phyloP scores from a whole-genome alignment of 2,888 invertebrate genomes.

The Pilophorus perplexus region DNA sequence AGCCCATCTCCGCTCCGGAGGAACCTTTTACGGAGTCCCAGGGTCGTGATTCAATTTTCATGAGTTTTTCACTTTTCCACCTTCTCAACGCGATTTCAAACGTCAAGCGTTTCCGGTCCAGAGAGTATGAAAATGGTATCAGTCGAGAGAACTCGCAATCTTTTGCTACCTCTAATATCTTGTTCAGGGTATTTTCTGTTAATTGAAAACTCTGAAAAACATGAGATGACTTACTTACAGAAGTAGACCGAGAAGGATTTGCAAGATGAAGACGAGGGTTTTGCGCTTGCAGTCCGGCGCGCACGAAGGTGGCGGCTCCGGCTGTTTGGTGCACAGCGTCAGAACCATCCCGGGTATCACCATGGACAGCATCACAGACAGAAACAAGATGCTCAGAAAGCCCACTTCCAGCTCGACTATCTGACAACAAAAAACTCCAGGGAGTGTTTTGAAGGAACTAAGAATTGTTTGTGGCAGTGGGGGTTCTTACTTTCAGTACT shows the following conservation, averaged over 20 bases:
- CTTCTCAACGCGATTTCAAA: too few relatives aligned
- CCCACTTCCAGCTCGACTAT: conserved; percentile 69
- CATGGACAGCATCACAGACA: conserved; percentile 63
- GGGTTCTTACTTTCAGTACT: conserved; percentile 11
- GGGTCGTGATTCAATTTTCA: too few relatives aligned
- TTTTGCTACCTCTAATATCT: too few relatives aligned
- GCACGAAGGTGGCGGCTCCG: conserved; percentile 48
- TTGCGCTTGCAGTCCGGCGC: conserved; percentile 51
- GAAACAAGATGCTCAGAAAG: conserved; percentile 63
- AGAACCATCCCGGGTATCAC: conserved; percentile 64
- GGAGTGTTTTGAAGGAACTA: not conserved
- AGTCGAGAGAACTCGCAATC: too few relatives aligned
- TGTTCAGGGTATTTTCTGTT: too few relatives aligned
- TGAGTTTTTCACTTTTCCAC: too few relatives aligned
- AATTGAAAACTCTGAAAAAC: too few relatives aligned
- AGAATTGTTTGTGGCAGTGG: not conserved
- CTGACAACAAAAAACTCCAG: conserved; percentile 52
- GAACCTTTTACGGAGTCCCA: too few relatives aligned
- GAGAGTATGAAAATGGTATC: too few relatives aligned
- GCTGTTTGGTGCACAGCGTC: conserved; percentile 52
- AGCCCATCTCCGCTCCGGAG: too few relatives aligned
- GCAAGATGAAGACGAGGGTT: conserved; percentile 52
- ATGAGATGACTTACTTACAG: conserved; percentile 55
- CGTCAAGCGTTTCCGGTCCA: too few relatives aligned
- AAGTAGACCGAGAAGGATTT: conserved; percentile 54